A percentile compares a stretch with the other conserved stretches of the same genome.
Conservation (phyloP, 2,797 vertebrate genomes). For the Carcharodon carcharias region DNA sequence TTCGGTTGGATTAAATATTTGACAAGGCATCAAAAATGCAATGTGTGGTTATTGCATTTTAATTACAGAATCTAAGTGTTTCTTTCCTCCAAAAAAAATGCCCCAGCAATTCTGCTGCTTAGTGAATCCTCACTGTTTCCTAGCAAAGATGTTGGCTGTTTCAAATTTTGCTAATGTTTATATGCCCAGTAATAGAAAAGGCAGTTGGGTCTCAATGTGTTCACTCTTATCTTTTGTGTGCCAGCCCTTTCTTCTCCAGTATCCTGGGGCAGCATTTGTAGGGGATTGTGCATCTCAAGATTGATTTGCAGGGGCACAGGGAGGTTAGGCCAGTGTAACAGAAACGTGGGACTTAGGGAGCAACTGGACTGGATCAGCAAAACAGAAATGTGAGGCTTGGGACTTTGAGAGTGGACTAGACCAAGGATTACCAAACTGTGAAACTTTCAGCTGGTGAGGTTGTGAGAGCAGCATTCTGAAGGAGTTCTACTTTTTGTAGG, state of each 20-base stretch:
- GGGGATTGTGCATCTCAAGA: neutral
- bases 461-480: neutral
- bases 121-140: too few species aligned
- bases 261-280: neutral
- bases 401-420: neutral
- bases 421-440: neutral
- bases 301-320: neutral
- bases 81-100: too few species aligned
- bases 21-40: too few species aligned
- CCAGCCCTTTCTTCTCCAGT: neutral
- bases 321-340: too few species aligned
- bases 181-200: neutral
- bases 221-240: too few species aligned
- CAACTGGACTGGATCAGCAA: neutral
- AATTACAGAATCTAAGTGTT: too few species aligned
- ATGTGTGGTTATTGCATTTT: too few species aligned
- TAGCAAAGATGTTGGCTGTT: too few species aligned
- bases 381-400: neutral
- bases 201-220: neutral
- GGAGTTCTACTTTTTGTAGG: neutral
- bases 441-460: neutral
- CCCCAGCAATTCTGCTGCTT: too few species aligned
- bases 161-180: neutral
- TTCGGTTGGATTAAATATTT: too few species aligned
- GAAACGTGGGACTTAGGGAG: neutral